Evolutionary conservation across 2,797 vertebrate species (phyloP).

Genomic region (Cichlasoma orientale): DNA sequence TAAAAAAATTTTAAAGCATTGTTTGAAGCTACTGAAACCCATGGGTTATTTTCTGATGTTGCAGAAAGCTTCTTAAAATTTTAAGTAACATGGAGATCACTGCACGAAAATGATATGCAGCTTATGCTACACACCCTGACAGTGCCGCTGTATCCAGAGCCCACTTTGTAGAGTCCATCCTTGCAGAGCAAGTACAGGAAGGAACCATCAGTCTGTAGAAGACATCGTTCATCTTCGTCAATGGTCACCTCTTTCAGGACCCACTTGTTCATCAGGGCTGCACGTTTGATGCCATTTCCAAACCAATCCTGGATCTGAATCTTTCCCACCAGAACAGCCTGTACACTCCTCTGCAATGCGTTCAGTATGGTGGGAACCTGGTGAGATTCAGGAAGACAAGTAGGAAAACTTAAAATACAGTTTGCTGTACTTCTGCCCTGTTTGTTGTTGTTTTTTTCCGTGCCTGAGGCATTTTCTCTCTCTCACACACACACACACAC

Average conservation of each 20-base stretch:
- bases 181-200: constrained; percentile 98
- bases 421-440: not conserved
- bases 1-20: not conserved
- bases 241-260: constrained; percentile 92
- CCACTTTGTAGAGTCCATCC: constrained; percentile 98
- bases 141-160: constrained; percentile 98
- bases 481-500: not conserved
- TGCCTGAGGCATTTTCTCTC: constrained; percentile 13
- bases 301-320: constrained; percentile 99
- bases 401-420: not conserved
- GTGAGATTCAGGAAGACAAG: not conserved
- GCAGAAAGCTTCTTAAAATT: not conserved
- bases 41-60: not conserved
- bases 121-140: constrained; percentile 84
- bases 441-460: not conserved
- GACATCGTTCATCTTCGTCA: constrained; percentile 95
- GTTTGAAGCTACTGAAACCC: not conserved
- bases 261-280: constrained; percentile 99
- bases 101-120: not conserved
- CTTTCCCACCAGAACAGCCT: constrained; percentile 97
- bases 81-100: not conserved
- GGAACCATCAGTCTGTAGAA: constrained; percentile 97
- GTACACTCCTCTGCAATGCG: constrained; percentile 95
- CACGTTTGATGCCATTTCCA: constrained; percentile 97
- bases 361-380: constrained; percentile 98